Evolutionary conservation across 2,888 invertebrate genomes (phyloP).

Genomic region (Zonitis immaculata): DNA sequence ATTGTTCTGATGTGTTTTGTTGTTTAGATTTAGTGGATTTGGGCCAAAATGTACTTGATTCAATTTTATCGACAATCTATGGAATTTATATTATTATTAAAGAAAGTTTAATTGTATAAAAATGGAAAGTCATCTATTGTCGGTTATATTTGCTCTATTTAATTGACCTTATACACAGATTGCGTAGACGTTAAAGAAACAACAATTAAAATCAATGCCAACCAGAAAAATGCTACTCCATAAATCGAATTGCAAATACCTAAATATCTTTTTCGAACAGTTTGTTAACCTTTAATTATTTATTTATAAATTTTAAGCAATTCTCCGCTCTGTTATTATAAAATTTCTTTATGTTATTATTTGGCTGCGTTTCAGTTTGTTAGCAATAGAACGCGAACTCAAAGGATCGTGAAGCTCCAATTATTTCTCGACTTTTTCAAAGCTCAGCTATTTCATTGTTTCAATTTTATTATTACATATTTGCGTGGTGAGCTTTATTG

Average conservation of each 20-base stretch:
- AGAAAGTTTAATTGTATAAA: background rate
- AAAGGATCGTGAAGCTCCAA: background rate
- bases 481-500: background rate
- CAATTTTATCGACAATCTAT: constrained; percentile 12
- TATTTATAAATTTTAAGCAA: too few species aligned
- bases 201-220: background rate
- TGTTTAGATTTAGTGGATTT: too few species aligned
- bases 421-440: background rate
- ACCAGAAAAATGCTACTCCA: background rate
- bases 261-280: background rate
- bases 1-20: constrained; percentile 1
- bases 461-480: background rate
- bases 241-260: background rate
- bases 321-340: too few species aligned
- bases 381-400: background rate
- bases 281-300: background rate
- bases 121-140: background rate
- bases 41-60: constrained; percentile 3
- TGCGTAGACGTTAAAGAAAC: background rate
- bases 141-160: background rate
- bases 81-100: background rate
- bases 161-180: background rate
- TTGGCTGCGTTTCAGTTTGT: background rate
- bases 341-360: background rate
- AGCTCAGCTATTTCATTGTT: background rate